A percentile compares a stretch with the other conserved stretches of the same genome.
Conservation (phyloP, 2,113 vertebrate genomes). For the Pterocles burchelli region DNA sequence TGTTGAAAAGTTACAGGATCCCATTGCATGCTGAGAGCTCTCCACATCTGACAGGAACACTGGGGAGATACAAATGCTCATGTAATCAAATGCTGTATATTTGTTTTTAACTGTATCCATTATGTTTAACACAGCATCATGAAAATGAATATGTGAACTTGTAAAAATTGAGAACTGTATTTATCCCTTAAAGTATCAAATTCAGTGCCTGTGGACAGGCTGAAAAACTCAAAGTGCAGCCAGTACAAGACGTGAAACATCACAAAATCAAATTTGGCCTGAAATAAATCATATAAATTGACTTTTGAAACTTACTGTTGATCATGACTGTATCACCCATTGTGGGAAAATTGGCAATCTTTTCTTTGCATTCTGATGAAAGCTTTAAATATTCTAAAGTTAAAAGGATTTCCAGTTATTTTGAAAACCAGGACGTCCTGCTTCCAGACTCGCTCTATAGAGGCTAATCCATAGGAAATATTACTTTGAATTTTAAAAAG, state of each 20-base stretch:
- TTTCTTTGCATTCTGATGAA: neutral
- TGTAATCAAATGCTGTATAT: neutral
- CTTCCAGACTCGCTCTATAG: neutral
- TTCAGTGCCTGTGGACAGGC: neutral
- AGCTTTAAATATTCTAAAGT: neutral
- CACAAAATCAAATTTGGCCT: neutral
- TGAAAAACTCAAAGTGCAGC: neutral
- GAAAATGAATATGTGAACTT: neutral
- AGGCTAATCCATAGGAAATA: neutral
- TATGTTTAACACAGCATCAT: neutral
- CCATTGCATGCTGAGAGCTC: neutral
- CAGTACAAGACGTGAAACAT: neutral
- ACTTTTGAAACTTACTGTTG: neutral
- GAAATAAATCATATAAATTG: neutral
- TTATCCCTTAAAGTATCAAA: neutral
- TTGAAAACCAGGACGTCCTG: neutral
- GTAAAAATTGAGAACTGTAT: neutral
- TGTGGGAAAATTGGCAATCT: neutral
- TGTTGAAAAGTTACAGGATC: neutral
- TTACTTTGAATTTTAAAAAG: neutral
- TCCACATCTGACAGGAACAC: neutral
- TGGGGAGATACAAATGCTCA: neutral
- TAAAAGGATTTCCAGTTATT: neutral
- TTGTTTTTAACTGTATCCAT: neutral
- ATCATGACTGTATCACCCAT: neutral